Conservation (phyloP, 2,888 invertebrate species). For the Aporophyla nigra region DNA sequence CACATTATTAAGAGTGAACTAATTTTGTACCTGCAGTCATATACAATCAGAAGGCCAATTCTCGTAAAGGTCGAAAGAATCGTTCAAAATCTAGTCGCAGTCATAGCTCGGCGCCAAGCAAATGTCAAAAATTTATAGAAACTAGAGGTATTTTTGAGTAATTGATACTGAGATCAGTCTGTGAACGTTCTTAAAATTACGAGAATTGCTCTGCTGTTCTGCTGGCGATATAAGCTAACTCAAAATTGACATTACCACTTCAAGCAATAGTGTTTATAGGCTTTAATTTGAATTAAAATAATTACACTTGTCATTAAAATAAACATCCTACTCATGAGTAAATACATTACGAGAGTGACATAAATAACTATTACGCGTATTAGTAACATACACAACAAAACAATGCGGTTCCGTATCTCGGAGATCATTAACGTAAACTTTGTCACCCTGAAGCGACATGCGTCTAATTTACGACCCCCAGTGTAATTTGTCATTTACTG, state of each 20-base stretch:
- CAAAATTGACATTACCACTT: no score
- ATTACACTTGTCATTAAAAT: neutral
- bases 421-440: constrained; percentile 58
- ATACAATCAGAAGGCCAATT: no score
- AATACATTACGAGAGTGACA: constrained; percentile 4
- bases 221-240: neutral
- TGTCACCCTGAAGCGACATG: constrained; percentile 43
- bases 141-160: no score
- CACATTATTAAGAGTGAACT: no score
- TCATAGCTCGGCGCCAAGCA: no score
- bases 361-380: constrained; percentile 18
- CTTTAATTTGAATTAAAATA: neutral
- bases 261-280: neutral
- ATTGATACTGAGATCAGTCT: no score
- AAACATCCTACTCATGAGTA: neutral
- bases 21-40: no score
- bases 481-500: constrained; percentile 56
- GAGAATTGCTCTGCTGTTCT: no score
- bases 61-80: no score
- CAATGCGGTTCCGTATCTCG: constrained; percentile 37
- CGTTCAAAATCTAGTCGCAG: no score
- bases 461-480: constrained; percentile 38
- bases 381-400: constrained; percentile 41
- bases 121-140: no score
- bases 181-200: no score